Conservation (phyloP, 1,140 invertebrate species). For the Anastrepha ludens region DNA sequence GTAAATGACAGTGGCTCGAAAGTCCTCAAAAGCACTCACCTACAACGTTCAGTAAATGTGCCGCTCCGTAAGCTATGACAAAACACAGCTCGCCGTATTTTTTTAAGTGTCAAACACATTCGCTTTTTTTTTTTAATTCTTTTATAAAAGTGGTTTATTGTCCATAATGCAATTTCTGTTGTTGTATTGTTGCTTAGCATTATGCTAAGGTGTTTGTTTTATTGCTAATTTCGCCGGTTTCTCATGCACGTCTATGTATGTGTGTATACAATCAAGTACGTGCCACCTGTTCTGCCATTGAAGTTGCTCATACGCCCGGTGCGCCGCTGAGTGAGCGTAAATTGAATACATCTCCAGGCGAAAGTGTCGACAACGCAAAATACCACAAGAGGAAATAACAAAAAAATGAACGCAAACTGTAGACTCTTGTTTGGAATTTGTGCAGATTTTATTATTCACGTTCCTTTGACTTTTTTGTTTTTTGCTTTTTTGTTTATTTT, state of each 20-base stretch:
- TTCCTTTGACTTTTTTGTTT: not conserved
- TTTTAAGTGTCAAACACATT: too few relatives aligned
- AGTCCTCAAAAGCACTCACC: too few relatives aligned
- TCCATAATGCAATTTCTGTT: too few relatives aligned
- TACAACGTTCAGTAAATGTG: too few relatives aligned
- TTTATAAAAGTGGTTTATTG: too few relatives aligned
- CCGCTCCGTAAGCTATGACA: too few relatives aligned
- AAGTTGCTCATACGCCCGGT: conserved; percentile 25
- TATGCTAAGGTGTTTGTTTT: too few relatives aligned
- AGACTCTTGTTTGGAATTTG: not conserved
- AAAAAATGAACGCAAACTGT: not conserved
- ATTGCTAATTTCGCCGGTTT: too few relatives aligned
- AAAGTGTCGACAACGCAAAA: not conserved
- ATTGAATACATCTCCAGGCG: not conserved
- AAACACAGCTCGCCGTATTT: too few relatives aligned
- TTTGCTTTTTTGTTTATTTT: not conserved
- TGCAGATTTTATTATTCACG: not conserved
- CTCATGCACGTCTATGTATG: not conserved
- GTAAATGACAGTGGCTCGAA: too few relatives aligned
- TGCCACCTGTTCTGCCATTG: not conserved
- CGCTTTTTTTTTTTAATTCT: too few relatives aligned
- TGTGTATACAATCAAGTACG: not conserved
- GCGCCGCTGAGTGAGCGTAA: not conserved
- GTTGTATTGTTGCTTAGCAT: too few relatives aligned
- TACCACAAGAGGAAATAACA: not conserved